A percentile compares a stretch with the other conserved stretches of the same genome.
These are phyloP conservation scores for Ectemnius continuus DNA, from an alignment of 2,888 invertebrate species.

Conservation along the genomic window DNA sequence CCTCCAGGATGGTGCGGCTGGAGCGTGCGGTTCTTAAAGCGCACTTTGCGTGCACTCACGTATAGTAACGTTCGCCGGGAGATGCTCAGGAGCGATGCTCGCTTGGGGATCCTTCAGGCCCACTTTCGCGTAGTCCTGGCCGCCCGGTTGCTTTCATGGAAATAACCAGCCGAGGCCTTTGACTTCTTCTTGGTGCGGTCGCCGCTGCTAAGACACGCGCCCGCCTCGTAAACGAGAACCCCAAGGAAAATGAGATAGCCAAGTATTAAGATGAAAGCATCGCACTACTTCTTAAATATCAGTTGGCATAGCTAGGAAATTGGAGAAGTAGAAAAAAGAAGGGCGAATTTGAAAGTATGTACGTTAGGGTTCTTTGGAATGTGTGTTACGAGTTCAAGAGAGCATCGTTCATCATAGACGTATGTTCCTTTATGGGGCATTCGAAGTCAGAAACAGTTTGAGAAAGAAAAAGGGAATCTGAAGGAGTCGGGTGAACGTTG, in stretches of 20 bases:
- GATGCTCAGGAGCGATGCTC: constrained; percentile 46
- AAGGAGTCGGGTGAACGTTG: constrained; percentile 17
- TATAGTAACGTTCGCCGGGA: constrained; percentile 42
- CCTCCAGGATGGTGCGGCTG: too few relatives aligned
- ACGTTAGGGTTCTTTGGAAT: too few relatives aligned
- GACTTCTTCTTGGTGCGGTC: constrained; percentile 1
- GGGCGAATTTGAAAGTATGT: too few relatives aligned
- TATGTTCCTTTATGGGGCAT: background rate
- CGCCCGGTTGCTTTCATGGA: constrained; percentile 37
- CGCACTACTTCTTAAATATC: background rate
- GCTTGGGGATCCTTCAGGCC: constrained; percentile 41
- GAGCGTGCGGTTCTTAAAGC: constrained; percentile 49
- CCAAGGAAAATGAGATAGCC: background rate
- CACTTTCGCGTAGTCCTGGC: constrained; percentile 37
- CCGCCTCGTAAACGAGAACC: constrained; percentile 20
- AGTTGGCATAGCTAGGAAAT: background rate
- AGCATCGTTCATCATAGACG: too few relatives aligned
- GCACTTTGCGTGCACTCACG: constrained; percentile 53
- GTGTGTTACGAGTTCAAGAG: too few relatives aligned
- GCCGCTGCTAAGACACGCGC: background rate
- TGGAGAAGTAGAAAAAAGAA: too few relatives aligned
- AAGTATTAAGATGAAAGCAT: too few relatives aligned
- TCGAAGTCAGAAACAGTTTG: background rate
- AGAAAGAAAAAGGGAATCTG: constrained; percentile 11
- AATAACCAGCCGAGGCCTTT: constrained; percentile 26